Conservation (phyloP, 1,140 invertebrate genomes). For the Lepidurus couesii region DNA sequence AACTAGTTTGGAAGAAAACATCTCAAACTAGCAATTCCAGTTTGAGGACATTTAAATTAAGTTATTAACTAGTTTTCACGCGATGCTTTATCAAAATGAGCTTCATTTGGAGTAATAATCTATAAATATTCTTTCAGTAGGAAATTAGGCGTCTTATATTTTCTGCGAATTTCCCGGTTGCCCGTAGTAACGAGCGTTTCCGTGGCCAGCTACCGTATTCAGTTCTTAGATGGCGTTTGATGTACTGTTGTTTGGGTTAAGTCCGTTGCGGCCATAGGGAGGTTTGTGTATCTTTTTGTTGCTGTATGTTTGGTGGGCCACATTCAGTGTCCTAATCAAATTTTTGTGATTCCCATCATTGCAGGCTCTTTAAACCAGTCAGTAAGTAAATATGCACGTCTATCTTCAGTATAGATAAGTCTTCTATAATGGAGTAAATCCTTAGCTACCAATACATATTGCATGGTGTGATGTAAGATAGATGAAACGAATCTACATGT, state of each 20-base stretch:
- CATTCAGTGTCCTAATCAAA: neutral
- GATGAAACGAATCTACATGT: too few species aligned
- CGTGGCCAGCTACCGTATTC: neutral
- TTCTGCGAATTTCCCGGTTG: slow-evolving; percentile 8
- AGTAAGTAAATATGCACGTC: neutral
- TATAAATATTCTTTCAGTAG: too few species aligned
- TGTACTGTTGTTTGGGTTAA: neutral
- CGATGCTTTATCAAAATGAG: too few species aligned
- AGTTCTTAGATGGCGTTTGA: neutral
- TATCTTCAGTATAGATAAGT: neutral
- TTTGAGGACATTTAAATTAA: too few species aligned
- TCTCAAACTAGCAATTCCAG: neutral
- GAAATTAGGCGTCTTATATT: neutral
- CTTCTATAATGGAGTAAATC: neutral
- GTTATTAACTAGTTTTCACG: too few species aligned
- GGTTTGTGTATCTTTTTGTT: neutral
- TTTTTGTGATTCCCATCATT: neutral
- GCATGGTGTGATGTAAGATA: too few species aligned
- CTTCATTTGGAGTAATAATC: too few species aligned
- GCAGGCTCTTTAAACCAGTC: neutral
- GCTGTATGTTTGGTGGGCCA: neutral
- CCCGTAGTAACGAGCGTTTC: neutral
- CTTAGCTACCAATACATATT: too few species aligned
- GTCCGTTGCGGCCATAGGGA: neutral
- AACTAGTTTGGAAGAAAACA: slow-evolving; percentile 4